Base-by-base conservation (phyloP, 1,140 invertebrate species). In the Drosophila rhopaloa region DNA sequence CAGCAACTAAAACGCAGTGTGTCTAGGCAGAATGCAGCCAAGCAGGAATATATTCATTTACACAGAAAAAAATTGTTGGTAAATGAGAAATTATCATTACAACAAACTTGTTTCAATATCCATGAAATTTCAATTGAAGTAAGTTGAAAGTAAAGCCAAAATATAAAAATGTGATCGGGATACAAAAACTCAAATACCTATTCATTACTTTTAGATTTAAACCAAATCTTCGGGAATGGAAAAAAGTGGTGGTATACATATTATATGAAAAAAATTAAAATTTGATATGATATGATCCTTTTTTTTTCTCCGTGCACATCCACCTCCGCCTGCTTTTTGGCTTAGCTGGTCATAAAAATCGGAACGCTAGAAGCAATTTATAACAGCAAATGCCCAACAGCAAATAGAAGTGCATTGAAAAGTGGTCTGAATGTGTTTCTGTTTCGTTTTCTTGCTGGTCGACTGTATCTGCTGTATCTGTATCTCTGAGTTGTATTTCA, bases 361-460 rank as follows among this genome's bases (percentile, higher is more conserved):
- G 61, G 68, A 86, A 86, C 82, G 81, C 65, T 78, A 75, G 74
- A 85, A 85, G 82, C 82, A 86, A 85, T 85, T 85, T 85, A 85
- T 78, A 85, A 85, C 68, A 81, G 77, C 77, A 86, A 86, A 85
- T 68, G 68, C 50, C 40, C 51, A 68, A 50, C 74, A 74, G 62
- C 59, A 71, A 81, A 79, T 81, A 74, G 38, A 79, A 89, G 84
- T 88, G 84, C 80, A 83, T 70, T 68, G 48, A 62, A 62, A 68
- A 68, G 47, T 71, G 73, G 59, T 62, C 65, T 47, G 11, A 75
- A 79, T 78, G 65, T 75, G 59, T 72, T 76, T 61, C 46, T 72
- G 48, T 46, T 48, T 60, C 76, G 60, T 19, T 40, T 55, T 53
- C 44, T 27, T 13, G 41, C 60, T 35, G 29, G 24, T 24, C 24